A percentile compares a stretch with the other conserved stretches of the same genome.
phyloP scores from a whole-genome alignment of 2,888 invertebrate species.

The Proisotoma minuta region DNA sequence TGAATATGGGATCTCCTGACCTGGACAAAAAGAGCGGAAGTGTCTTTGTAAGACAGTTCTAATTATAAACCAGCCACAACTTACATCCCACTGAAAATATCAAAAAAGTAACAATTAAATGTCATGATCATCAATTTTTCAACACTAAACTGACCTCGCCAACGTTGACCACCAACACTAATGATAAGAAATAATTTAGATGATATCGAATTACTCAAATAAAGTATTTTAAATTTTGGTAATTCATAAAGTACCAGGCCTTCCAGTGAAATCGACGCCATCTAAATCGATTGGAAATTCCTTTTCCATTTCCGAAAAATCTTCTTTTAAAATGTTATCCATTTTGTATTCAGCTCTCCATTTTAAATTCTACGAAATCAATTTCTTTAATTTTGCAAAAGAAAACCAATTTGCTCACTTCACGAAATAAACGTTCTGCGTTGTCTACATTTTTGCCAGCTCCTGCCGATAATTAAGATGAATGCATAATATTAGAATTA shows the following conservation, averaged over 20 bases:
- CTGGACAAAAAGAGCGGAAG: background rate
- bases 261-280: background rate
- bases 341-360: conserved; percentile 7
- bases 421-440: background rate
- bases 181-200: too few relatives aligned
- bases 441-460: background rate
- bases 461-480: background rate
- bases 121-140: too few relatives aligned
- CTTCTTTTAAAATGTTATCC: conserved; percentile 3
- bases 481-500: background rate
- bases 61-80: too few relatives aligned
- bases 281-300: conserved; percentile 5
- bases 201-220: too few relatives aligned
- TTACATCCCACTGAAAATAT: too few relatives aligned
- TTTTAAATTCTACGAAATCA: background rate
- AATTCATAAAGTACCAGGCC: too few relatives aligned
- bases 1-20: background rate
- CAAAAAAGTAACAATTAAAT: too few relatives aligned
- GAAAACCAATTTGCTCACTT: background rate
- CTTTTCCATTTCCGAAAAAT: background rate
- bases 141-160: too few relatives aligned
- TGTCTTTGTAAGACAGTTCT: too few relatives aligned
- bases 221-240: too few relatives aligned
- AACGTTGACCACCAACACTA: too few relatives aligned
- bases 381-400: background rate